A percentile compares a stretch with the other conserved stretches of the same genome.
These are phyloP conservation scores for Tetrapedia diversipes DNA, from an alignment of 2,888 invertebrate species.

Conservation along the genomic window DNA sequence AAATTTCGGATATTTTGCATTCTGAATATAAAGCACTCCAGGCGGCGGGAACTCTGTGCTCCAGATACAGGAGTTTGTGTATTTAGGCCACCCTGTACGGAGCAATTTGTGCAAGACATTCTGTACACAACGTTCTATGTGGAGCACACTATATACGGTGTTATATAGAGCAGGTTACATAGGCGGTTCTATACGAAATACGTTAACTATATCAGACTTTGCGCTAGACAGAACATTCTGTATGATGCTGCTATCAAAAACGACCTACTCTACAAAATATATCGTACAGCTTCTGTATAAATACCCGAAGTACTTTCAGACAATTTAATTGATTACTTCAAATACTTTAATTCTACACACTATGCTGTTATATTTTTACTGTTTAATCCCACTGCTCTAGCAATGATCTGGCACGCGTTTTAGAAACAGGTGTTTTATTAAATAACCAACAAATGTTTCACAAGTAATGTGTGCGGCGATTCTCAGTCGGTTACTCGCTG, in stretches of 20 bases:
- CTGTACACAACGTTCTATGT: background rate
- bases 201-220: conserved; percentile 17
- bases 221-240: background rate
- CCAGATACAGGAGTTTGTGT: background rate
- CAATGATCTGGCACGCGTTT: too few relatives aligned
- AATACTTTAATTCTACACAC: too few relatives aligned
- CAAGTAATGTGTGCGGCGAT: too few relatives aligned
- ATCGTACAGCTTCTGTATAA: too few relatives aligned
- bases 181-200: background rate
- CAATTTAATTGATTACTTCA: too few relatives aligned
- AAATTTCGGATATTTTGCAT: background rate
- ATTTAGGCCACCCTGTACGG: conserved; percentile 17
- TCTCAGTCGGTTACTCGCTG: too few relatives aligned
- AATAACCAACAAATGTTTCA: too few relatives aligned
- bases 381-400: too few relatives aligned
- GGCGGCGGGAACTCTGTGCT: background rate
- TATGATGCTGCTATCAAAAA: background rate
- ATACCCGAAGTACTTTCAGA: too few relatives aligned
- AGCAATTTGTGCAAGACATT: conserved; percentile 19
- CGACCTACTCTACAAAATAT: background rate
- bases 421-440: too few relatives aligned
- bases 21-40: background rate
- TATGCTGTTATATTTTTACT: too few relatives aligned
- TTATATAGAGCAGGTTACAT: background rate
- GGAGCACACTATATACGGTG: background rate